Percentiles rank a stretch among this genome's conserved stretches.
These are phyloP conservation scores for Caenorhabditis imperialis DNA, from an alignment of 2,888 invertebrate species.

Conservation along the genomic window DNA sequence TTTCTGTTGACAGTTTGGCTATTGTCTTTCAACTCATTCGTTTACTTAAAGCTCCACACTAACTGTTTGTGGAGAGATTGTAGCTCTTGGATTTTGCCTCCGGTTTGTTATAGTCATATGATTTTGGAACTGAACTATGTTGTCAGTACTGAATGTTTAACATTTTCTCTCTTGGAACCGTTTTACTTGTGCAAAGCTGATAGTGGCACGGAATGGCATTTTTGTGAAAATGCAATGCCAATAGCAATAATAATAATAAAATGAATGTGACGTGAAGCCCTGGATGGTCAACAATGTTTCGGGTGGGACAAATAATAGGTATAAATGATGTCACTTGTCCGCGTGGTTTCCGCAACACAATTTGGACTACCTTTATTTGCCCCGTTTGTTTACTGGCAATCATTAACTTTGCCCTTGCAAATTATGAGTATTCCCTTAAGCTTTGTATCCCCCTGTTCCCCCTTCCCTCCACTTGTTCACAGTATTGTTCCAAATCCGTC, in stretches of 20 bases:
- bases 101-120: too few species aligned
- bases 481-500: neutral
- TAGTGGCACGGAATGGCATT: neutral
- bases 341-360: constrained; percentile 10
- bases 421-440: neutral
- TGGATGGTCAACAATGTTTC: too few species aligned
- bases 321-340: constrained; percentile 9
- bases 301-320: neutral
- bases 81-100: constrained; percentile 2
- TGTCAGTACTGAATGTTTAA: neutral
- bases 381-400: too few species aligned
- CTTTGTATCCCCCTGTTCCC: neutral
- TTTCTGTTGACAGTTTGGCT: constrained; percentile 52
- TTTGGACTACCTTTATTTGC: too few species aligned
- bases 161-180: neutral
- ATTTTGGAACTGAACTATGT: constrained; percentile 30
- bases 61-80: constrained; percentile 50
- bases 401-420: too few species aligned
- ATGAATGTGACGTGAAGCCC: too few species aligned
- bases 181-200: neutral
- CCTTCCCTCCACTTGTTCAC: neutral
- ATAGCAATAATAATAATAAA: too few species aligned
- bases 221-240: neutral
- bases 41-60: constrained; percentile 50
- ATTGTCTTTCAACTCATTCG: constrained; percentile 57